These are phyloP conservation scores for Sebastes itinus DNA, from an alignment of 2,797 vertebrate genomes.

Conservation along the genomic window DNA sequence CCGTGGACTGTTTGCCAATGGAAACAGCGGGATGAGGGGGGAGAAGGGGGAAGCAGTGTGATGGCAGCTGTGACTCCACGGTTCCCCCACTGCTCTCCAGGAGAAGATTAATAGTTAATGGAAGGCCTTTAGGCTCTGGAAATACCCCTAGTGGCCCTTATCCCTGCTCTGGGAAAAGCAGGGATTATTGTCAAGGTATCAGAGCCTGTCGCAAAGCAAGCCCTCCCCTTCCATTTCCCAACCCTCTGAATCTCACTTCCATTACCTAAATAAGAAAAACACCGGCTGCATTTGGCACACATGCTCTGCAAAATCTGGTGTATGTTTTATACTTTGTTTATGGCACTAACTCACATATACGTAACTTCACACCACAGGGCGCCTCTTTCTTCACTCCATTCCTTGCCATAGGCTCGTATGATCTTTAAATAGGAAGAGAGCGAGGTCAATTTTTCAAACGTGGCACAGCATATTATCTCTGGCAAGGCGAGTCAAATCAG, in stretches of 20 bases:
- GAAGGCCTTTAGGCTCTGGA: conserved; percentile 79
- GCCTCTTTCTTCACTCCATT: conserved; percentile 8
- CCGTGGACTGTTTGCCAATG: conserved; percentile 73
- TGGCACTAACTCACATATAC: conserved; percentile 45
- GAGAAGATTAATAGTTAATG: conserved; percentile 83
- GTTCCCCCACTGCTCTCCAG: conserved; percentile 71
- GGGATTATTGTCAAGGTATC: conserved; percentile 75
- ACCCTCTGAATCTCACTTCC: conserved; percentile 54
- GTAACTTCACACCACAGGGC: conserved; percentile 41
- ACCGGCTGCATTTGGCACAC: conserved; percentile 38
- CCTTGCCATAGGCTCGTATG: conserved; percentile 49
- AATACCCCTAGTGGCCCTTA: conserved; percentile 74
- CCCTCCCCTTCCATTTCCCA: conserved; percentile 53
- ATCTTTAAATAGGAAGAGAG: conserved; percentile 72
- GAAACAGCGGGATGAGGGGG: conserved; percentile 63
- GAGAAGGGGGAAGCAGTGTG: conserved; percentile 35
- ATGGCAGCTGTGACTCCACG: conserved; percentile 76
- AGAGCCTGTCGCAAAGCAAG: conserved; percentile 52
- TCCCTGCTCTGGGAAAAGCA: conserved; percentile 67
- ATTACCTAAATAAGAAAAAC: conserved; percentile 64
- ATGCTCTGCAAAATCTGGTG: conserved; percentile 30
- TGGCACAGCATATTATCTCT: conserved; percentile 71
- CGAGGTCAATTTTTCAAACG: conserved; percentile 69
- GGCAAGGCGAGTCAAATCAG: conserved; percentile 72
- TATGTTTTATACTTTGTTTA: conserved; percentile 55